Evolutionary conservation across 2,888 invertebrate species (phyloP), one percentile per base, ranked within the genome.

Genomic region (Acrocyrtus sp.): DNA sequence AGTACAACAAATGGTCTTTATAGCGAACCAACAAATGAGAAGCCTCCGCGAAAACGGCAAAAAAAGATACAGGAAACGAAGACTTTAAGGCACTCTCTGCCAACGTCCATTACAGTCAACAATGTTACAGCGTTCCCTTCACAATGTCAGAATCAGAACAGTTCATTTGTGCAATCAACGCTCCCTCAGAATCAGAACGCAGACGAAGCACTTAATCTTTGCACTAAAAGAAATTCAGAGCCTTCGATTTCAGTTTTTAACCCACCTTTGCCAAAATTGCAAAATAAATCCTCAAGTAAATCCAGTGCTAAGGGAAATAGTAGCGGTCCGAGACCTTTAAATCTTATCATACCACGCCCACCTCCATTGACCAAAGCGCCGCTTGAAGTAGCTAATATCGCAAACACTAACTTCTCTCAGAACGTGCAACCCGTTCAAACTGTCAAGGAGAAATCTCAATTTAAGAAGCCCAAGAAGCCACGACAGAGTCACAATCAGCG

Each of bases 151-250:
- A n/a, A n/a, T n/a, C n/a, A n/a, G n/a, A n/a, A n/a, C n/a, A n/a
- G n/a, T n/a, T n/a, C n/a, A n/a, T n/a, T n/a, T n/a, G n/a, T n/a
- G n/a, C n/a, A n/a, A n/a, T n/a, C n/a, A n/a, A n/a, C n/a, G n/a
- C n/a, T n/a, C n/a, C n/a, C n/a, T n/a, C n/a, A n/a, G n/a, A n/a
- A n/a, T n/a, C 63, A 58, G 41, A 56, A 51, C 10, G 19, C 39
- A 0, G 67, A 67, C 29, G 68, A 68, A 63, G 74, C 69, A 4
- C 41, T 74, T 29, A 69, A 74, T 60, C 57, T 74, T 10, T 65
- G 74, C 26, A 48, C 70, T 19, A 74, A 74, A 53, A 17, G 50
- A 50, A 4, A 17, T 39, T 48, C 67, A 2, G 56, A 62, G 10
- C 45, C 53, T 15, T n/a, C 22, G 1, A 19, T 26, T 15, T 17